Conservation (phyloP, 2,888 invertebrate species). For the Prosapia bicincta region DNA sequence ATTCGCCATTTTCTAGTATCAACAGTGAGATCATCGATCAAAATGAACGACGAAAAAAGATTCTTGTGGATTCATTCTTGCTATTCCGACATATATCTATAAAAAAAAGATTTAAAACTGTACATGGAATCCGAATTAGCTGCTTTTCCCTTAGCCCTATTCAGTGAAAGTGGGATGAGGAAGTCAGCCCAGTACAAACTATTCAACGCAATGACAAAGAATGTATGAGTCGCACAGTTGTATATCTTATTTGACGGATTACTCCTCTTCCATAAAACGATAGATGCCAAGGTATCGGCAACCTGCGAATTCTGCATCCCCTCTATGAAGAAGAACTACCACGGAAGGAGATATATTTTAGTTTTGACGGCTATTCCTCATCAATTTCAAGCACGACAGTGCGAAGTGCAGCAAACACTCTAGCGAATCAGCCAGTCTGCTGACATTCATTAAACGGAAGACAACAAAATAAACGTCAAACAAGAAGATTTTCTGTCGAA, state of each 20-base stretch:
- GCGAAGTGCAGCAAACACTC: constrained; percentile 19
- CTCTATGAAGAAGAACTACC: neutral
- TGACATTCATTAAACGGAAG: neutral
- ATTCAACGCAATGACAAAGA: constrained; percentile 27
- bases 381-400: constrained; percentile 22
- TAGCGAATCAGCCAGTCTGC: constrained; percentile 11
- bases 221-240: constrained; percentile 7
- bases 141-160: no score
- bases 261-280: constrained; percentile 10
- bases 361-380: no score
- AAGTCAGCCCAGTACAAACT: no score
- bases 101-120: no score
- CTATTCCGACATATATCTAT: no score
- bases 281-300: constrained; percentile 15
- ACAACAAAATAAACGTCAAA: constrained; percentile 3
- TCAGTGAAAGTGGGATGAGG: no score
- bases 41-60: constrained; percentile 27
- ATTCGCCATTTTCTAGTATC: no score
- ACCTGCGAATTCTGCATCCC: neutral
- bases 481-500: constrained; percentile 11
- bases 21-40: constrained; percentile 19
- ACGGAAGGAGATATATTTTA: no score
- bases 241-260: constrained; percentile 7
- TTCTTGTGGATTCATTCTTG: constrained; percentile 35
- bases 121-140: no score